A percentile compares a stretch with the other conserved stretches of the same genome.
Conservation (phyloP, 2,113 vertebrate genomes). For the Alouatta palliata region DNA sequence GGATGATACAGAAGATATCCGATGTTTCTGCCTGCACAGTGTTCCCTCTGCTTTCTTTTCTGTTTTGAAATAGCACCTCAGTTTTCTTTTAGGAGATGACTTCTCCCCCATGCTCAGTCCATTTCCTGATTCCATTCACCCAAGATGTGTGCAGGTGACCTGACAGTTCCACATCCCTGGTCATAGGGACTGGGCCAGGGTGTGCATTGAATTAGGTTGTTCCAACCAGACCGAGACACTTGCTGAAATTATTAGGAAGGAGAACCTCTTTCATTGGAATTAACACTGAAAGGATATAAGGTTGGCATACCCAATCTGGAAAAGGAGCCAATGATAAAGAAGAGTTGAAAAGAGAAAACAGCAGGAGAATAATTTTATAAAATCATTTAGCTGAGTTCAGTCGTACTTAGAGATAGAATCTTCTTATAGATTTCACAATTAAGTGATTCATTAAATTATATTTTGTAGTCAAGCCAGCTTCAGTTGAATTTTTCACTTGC, state of each 20-base stretch:
- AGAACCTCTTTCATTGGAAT: background rate
- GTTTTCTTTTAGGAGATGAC: background rate
- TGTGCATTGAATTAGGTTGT: background rate
- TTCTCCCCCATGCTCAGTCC: background rate
- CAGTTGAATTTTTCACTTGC: conserved; percentile 8
- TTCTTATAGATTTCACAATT: background rate
- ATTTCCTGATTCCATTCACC: background rate
- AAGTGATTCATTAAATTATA: background rate
- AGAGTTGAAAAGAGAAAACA: background rate
- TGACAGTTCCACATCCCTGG: background rate
- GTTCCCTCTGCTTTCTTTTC: background rate
- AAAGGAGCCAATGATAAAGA: background rate
- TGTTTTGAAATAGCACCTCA: background rate
- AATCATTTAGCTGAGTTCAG: background rate
- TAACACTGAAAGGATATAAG: background rate
- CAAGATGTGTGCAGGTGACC: background rate
- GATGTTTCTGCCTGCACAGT: background rate
- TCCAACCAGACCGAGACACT: background rate
- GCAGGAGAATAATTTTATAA: background rate
- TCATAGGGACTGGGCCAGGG: background rate
- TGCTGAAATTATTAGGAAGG: background rate
- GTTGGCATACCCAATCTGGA: background rate
- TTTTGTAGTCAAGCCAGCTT: background rate
- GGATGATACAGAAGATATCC: background rate
- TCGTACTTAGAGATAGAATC: background rate